Percentiles rank a stretch among this genome's conserved stretches.
phyloP scores from a whole-genome alignment of 2,888 invertebrate genomes.

The Lasioglossum oenotherae region DNA sequence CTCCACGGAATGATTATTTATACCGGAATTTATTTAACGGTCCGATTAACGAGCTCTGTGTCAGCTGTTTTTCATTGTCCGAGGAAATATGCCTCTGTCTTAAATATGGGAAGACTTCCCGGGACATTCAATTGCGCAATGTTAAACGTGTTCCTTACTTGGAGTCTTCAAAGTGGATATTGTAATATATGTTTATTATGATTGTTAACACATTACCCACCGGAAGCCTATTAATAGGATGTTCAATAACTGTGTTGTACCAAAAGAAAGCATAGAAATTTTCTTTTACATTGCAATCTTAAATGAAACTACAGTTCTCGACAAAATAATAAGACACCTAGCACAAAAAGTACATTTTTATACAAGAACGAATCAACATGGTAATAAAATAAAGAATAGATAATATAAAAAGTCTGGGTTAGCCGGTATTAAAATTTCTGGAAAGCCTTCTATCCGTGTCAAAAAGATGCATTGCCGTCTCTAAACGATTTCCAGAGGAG shows the following conservation, averaged over 20 bases:
- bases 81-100: neutral
- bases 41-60: neutral
- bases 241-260: too few species aligned
- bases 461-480: slow-evolving; percentile 14
- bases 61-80: neutral
- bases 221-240: too few species aligned
- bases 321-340: too few species aligned
- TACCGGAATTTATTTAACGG: neutral
- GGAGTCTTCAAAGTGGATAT: too few species aligned
- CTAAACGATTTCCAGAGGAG: slow-evolving; percentile 9
- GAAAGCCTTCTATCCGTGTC: neutral
- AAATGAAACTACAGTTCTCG: too few species aligned
- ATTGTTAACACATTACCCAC: too few species aligned
- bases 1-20: slow-evolving; percentile 14
- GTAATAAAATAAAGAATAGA: too few species aligned
- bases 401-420: neutral
- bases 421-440: neutral
- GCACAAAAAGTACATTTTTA: neutral
- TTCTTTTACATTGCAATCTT: too few species aligned
- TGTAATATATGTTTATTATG: too few species aligned
- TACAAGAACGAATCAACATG: too few species aligned
- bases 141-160: too few species aligned
- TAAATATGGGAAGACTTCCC: neutral
- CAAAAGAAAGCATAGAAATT: too few species aligned
- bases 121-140: neutral